Conservation (phyloP, 2,113 vertebrate species). For the Oxyura jamaicensis region DNA sequence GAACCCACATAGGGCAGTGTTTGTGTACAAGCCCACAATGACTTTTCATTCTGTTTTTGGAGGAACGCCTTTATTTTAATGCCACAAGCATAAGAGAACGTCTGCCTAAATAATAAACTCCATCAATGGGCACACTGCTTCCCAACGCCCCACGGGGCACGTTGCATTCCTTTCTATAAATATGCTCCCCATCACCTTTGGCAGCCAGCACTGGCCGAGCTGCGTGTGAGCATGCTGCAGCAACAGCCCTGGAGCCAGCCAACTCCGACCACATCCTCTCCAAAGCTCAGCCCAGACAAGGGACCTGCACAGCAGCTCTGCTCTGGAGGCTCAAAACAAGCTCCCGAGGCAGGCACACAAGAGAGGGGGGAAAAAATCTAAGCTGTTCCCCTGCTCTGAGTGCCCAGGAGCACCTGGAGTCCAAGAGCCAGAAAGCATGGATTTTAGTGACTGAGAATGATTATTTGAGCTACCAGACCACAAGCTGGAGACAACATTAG, state of each 20-base stretch:
- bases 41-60: not conserved
- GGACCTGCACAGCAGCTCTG: not conserved
- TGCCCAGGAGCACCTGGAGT: not conserved
- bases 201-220: not conserved
- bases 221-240: not conserved
- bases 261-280: not conserved
- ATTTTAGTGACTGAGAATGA: not conserved
- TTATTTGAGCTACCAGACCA: not conserved
- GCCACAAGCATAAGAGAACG: not conserved
- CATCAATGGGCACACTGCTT: fast-evolving
- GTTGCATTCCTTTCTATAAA: not conserved
- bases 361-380: not conserved
- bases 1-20: not conserved
- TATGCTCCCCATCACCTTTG: not conserved
- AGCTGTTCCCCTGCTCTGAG: not conserved
- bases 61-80: not conserved
- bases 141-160: not conserved
- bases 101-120: not conserved
- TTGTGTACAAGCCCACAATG: not conserved
- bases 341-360: not conserved
- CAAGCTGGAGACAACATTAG: not conserved
- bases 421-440: not conserved
- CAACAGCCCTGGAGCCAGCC: not conserved
- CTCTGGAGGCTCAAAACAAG: not conserved
- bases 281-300: not conserved